Evolutionary conservation across 1,140 invertebrate genomes (phyloP).

Genomic region (Penaeus japonicus): DNA sequence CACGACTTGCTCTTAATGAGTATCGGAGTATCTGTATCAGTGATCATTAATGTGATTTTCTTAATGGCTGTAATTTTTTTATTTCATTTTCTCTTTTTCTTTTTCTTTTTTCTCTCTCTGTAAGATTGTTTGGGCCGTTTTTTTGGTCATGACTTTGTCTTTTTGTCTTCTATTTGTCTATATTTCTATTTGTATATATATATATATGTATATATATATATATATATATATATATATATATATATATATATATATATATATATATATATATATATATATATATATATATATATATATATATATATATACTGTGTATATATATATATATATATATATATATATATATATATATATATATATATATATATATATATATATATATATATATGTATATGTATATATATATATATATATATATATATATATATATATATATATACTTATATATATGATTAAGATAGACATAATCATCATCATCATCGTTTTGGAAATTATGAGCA

Average conservation of each 20-base stretch:
- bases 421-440: background rate
- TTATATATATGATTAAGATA: background rate
- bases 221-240: background rate
- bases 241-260: background rate
- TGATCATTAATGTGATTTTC: no score
- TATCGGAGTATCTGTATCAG: no score
- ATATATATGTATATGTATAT: conserved; percentile 18
- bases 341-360: background rate
- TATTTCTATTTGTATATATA: background rate
- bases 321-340: background rate
- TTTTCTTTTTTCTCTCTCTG: no score
- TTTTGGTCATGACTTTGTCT: no score
- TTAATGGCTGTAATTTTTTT: no score
- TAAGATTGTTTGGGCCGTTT: no score
- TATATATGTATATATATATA: background rate
- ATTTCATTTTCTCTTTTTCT: no score
- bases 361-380: background rate
- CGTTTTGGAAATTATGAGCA: no score
- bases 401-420: conserved; percentile 7
- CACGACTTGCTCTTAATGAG: no score
- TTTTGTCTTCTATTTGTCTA: background rate
- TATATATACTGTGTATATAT: background rate
- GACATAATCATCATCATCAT: background rate
- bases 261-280: conserved; percentile 6
- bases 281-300: background rate